These are phyloP conservation scores for Hyles euphorbiae DNA, from an alignment of 1,140 invertebrate genomes.

Conservation along the genomic window DNA sequence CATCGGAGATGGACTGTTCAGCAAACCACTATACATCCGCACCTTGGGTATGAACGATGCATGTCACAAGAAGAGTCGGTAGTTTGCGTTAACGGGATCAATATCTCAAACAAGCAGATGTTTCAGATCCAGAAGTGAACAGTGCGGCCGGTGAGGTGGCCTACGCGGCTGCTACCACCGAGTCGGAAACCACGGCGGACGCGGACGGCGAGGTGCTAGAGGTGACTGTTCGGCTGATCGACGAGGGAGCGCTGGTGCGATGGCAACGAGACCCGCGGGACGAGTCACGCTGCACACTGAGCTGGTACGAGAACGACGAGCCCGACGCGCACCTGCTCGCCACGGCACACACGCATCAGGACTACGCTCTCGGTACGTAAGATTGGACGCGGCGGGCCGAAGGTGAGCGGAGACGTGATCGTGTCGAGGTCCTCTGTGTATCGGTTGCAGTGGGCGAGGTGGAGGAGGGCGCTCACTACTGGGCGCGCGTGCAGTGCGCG, in stretches of 20 bases:
- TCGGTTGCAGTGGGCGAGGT: conserved; percentile 36
- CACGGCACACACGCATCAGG: conserved; percentile 37
- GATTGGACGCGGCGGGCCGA: no score
- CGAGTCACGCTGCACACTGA: conserved; percentile 35
- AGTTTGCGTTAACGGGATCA: no score
- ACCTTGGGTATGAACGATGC: conserved; percentile 78
- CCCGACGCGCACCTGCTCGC: conserved; percentile 38
- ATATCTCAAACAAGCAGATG: background rate
- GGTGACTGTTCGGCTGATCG: conserved; percentile 45
- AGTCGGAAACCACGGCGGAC: background rate
- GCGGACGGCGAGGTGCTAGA: conserved; percentile 25
- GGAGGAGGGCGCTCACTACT: conserved; percentile 49
- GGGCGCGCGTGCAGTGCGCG: conserved; percentile 48
- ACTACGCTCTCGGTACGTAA: conserved; percentile 54
- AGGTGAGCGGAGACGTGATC: no score
- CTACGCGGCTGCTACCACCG: conserved; percentile 3
- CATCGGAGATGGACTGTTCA: conserved; percentile 91
- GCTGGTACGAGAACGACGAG: conserved; percentile 44
- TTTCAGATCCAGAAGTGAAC: conserved; percentile 20
- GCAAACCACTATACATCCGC: conserved; percentile 85
- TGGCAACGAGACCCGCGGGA: conserved; percentile 27
- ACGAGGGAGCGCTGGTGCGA: conserved; percentile 33
- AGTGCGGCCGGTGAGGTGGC: conserved; percentile 12
- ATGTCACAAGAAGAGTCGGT: no score
- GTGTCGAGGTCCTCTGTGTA: background rate